Conservation (phyloP, 2,888 invertebrate species). For the Sturmia bella region DNA sequence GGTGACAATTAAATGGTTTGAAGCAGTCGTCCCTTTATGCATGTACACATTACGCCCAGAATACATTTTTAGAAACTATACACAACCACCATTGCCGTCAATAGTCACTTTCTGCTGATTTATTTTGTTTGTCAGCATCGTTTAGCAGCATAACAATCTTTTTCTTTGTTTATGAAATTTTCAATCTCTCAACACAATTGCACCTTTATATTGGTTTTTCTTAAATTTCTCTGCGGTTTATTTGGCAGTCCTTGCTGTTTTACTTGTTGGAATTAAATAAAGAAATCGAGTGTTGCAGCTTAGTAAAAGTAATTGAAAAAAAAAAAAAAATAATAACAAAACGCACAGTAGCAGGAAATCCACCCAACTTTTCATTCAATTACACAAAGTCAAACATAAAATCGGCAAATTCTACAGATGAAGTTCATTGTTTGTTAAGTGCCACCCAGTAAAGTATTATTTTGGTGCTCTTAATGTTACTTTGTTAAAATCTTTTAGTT, state of each 20-base stretch:
- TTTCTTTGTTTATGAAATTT: constrained; percentile 46
- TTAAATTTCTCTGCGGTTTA: constrained; percentile 16
- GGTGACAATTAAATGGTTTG: too few species aligned
- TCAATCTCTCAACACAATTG: constrained; percentile 33
- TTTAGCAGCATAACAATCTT: constrained; percentile 15
- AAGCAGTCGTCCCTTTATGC: constrained; percentile 1
- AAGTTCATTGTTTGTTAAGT: constrained; percentile 22
- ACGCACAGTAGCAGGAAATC: constrained; percentile 25
- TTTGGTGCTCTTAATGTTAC: constrained; percentile 5
- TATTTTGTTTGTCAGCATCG: constrained; percentile 3
- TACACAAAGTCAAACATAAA: constrained; percentile 7
- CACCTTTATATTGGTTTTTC: constrained; percentile 59
- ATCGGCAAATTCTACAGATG: constrained; percentile 23
- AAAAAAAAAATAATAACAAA: too few species aligned
- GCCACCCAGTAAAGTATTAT: too few species aligned
- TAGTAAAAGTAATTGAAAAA: background rate
- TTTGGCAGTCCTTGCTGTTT: constrained; percentile 44
- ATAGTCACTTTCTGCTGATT: constrained; percentile 16
- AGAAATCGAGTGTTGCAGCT: constrained; percentile 15
- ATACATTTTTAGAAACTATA: constrained; percentile 30
- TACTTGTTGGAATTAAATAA: constrained; percentile 39
- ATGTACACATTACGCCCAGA: constrained; percentile 10
- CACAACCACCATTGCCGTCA: constrained; percentile 14
- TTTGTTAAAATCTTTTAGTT: too few species aligned
- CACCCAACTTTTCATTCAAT: constrained; percentile 15